phyloP scores from a whole-genome alignment of 2,888 invertebrate species.

The Lacanobia wlatinum region DNA sequence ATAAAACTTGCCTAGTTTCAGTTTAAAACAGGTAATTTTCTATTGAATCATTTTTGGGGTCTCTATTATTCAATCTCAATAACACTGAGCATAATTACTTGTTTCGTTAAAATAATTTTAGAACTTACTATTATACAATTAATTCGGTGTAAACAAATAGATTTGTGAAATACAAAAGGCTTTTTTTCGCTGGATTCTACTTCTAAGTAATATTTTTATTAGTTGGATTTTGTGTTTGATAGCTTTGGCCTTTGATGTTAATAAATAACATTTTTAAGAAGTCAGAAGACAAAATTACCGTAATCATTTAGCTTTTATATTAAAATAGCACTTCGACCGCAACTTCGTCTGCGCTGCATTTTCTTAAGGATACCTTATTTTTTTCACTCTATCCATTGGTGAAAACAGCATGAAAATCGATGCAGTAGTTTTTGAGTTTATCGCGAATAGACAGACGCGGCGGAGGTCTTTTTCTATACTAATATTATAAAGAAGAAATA shows the following conservation, averaged over 20 bases:
- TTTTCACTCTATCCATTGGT: too few species aligned
- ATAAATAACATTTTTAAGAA: background rate
- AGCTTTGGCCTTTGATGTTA: constrained; percentile 8
- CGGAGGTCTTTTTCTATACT: too few species aligned
- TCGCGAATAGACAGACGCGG: too few species aligned
- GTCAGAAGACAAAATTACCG: background rate
- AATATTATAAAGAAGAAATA: too few species aligned
- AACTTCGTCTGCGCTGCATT: too few species aligned
- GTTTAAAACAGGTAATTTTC: constrained; percentile 11
- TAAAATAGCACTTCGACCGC: too few species aligned
- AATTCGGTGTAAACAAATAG: constrained; percentile 33
- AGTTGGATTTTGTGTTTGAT: constrained; percentile 30
- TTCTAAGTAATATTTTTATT: constrained; percentile 36
- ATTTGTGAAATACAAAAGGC: constrained; percentile 12
- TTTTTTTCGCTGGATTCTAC: constrained; percentile 3
- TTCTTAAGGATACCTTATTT: too few species aligned
- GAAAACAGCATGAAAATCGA: too few species aligned
- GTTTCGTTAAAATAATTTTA: constrained; percentile 14
- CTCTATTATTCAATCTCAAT: constrained; percentile 8
- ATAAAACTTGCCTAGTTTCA: constrained; percentile 14
- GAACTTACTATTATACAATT: constrained; percentile 10
- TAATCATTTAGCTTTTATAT: background rate
- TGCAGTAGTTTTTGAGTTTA: too few species aligned
- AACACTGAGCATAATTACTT: background rate
- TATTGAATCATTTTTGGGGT: constrained; percentile 11